Evolutionary conservation across 2,797 vertebrate species (phyloP).

Genomic region (Sorex maritimensis): DNA sequence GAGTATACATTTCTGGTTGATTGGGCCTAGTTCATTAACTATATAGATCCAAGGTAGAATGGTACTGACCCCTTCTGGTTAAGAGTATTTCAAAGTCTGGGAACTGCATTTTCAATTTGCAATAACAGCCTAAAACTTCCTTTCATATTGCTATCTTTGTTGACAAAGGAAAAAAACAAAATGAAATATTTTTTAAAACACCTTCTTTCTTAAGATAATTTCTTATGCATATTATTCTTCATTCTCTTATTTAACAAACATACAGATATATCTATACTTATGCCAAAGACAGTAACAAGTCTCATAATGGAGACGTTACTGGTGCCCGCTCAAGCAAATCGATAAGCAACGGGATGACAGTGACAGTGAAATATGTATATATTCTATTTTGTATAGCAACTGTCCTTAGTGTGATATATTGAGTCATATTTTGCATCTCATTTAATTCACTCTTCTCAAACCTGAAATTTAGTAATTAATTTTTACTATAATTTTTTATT

Average conservation of each 20-base stretch:
- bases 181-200: too few relatives aligned
- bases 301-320: too few relatives aligned
- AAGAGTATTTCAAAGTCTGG: background rate
- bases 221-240: background rate
- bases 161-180: background rate
- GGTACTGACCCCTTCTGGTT: constrained; percentile 53
- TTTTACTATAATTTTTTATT: background rate
- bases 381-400: background rate
- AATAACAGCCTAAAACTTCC: background rate
- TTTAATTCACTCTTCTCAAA: background rate
- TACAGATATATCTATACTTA: too few relatives aligned
- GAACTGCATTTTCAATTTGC: background rate
- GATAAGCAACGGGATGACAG: too few relatives aligned
- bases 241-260: background rate
- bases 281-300: too few relatives aligned
- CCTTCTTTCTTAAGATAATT: background rate
- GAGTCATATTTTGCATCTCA: background rate
- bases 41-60: constrained; percentile 53
- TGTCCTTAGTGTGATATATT: background rate
- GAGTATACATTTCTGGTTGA: background rate
- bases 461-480: background rate
- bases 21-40: background rate
- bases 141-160: background rate
- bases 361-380: too few relatives aligned
- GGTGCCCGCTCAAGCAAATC: too few relatives aligned